phyloP scores from a whole-genome alignment of 1,140 invertebrate genomes.

The Lordiphosa mommai region DNA sequence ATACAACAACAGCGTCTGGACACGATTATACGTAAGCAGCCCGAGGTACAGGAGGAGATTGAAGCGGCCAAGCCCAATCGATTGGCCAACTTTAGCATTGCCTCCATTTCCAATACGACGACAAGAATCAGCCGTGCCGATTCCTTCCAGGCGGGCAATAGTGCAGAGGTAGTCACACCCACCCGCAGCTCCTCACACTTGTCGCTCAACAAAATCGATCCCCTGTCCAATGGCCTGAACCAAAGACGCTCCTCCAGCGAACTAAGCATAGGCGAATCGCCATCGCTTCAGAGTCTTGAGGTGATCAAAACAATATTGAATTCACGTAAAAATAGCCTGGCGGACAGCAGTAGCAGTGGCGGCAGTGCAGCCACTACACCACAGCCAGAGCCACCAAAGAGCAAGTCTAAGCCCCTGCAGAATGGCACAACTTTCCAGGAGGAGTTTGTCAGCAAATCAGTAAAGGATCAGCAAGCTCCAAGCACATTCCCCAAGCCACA shows the following conservation, averaged over 20 bases:
- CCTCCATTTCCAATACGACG: slow-evolving; percentile 17
- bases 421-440: too few relatives aligned
- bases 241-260: slow-evolving; percentile 72
- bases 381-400: slow-evolving; percentile 52
- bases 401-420: slow-evolving; percentile 1
- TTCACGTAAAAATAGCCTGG: slow-evolving; percentile 68
- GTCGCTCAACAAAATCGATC: slow-evolving; percentile 58
- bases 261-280: slow-evolving; percentile 75
- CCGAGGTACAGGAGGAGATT: slow-evolving; percentile 47
- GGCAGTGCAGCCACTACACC: slow-evolving; percentile 2
- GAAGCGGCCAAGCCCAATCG: slow-evolving; percentile 69
- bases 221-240: slow-evolving; percentile 23
- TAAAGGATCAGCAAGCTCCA: too few relatives aligned
- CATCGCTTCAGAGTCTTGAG: slow-evolving; percentile 70
- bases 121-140: slow-evolving; percentile 41
- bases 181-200: slow-evolving; percentile 62
- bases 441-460: too few relatives aligned
- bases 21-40: slow-evolving; percentile 56
- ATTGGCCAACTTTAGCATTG: slow-evolving; percentile 68
- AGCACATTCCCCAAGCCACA: too few relatives aligned
- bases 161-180: background rate
- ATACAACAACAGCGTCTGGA: slow-evolving; percentile 71
- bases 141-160: slow-evolving; percentile 58
- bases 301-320: slow-evolving; percentile 75
- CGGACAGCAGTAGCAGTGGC: slow-evolving; percentile 29